These are phyloP conservation scores for Vollenhovia emeryi DNA, from an alignment of 1,140 invertebrate genomes.

Conservation along the genomic window DNA sequence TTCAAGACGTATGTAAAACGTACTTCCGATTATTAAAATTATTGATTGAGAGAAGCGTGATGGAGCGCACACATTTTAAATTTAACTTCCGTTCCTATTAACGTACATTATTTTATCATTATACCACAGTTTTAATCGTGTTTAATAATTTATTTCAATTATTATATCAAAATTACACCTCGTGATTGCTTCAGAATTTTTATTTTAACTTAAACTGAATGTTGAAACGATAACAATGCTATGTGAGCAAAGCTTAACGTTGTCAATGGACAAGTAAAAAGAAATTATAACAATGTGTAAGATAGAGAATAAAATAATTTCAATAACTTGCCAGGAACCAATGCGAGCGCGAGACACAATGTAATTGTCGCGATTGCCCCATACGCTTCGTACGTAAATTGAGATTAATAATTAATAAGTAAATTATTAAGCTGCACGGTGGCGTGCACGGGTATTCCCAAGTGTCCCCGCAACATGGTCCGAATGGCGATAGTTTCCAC, in stretches of 20 bases:
- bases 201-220: not conserved
- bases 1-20: not conserved
- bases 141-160: conserved; percentile 19
- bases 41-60: not conserved
- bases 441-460: conserved; percentile 32
- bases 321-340: not conserved
- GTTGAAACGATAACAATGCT: not conserved
- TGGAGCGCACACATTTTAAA: too few relatives aligned
- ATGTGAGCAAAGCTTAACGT: too few relatives aligned
- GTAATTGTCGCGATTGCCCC: conserved; percentile 32
- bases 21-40: not conserved
- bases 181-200: not conserved
- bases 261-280: not conserved
- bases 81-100: not conserved
- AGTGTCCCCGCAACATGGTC: conserved; percentile 41
- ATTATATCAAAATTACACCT: not conserved
- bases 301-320: not conserved
- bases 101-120: not conserved
- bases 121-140: not conserved
- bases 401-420: conserved; percentile 67
- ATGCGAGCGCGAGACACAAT: not conserved
- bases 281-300: not conserved
- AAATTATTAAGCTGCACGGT: conserved; percentile 67
- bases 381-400: conserved; percentile 44
- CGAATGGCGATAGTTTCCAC: conserved; percentile 56